Evolutionary conservation across 1,140 invertebrate species (phyloP).

Genomic region (Caenorhabditis latens): DNA sequence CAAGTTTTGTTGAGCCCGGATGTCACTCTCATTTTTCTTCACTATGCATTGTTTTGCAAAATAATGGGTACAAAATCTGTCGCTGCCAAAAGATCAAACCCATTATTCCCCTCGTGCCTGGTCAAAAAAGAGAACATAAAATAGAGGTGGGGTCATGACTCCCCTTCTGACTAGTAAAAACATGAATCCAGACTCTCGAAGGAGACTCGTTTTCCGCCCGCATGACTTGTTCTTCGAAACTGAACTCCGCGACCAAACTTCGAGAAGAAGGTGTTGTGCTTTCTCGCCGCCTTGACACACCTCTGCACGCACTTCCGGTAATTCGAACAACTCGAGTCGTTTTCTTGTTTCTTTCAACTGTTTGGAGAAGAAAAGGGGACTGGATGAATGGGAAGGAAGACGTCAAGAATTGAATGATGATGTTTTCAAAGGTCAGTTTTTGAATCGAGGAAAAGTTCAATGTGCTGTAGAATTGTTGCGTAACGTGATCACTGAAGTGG

Average conservation of each 20-base stretch:
- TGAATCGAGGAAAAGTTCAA: neutral
- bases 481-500: neutral
- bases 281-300: neutral
- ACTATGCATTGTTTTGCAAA: too few relatives aligned
- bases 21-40: too few relatives aligned
- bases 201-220: constrained; percentile 33
- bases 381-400: neutral
- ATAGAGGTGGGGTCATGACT: neutral
- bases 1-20: too few relatives aligned
- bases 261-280: constrained; percentile 20
- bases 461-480: too few relatives aligned
- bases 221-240: constrained; percentile 50
- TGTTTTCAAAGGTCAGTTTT: constrained; percentile 11
- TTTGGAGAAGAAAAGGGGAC: neutral
- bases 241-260: constrained; percentile 49
- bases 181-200: constrained; percentile 30
- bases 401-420: constrained; percentile 9
- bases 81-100: neutral
- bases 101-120: neutral
- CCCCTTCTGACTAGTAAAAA: neutral
- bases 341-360: too few relatives aligned
- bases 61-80: neutral
- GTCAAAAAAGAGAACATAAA: constrained; percentile 22
- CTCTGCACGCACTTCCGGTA: constrained; percentile 42
- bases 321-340: constrained; percentile 25